These are phyloP conservation scores for Cephalopholis sonnerati DNA, from an alignment of 2,113 vertebrate species.

Conservation along the genomic window DNA sequence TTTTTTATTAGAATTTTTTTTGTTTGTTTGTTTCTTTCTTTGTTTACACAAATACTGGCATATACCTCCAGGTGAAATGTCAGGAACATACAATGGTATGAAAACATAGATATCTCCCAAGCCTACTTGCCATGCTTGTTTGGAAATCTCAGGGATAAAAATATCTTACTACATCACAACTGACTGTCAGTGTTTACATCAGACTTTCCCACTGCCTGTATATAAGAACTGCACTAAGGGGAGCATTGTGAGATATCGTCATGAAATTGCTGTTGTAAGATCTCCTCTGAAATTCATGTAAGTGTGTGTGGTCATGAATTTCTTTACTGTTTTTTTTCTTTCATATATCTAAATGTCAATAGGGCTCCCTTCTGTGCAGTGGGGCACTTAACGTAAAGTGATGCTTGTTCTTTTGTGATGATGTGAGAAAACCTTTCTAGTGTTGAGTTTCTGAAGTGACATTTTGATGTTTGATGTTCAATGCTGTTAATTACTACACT, in stretches of 20 bases:
- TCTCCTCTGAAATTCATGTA: background rate
- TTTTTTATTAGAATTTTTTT: too few relatives aligned
- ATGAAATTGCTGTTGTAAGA: background rate
- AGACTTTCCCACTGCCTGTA: background rate
- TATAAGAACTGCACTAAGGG: background rate
- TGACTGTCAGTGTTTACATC: background rate
- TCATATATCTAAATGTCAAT: background rate
- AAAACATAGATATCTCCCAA: too few relatives aligned
- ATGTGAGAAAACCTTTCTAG: background rate
- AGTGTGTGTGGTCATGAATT: background rate
- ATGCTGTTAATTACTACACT: background rate
- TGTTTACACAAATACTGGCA: too few relatives aligned
- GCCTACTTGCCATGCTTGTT: background rate
- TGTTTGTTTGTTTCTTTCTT: too few relatives aligned
- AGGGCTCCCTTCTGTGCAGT: background rate
- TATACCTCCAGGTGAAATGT: too few relatives aligned
- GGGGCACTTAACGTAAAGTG: background rate
- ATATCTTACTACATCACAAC: background rate
- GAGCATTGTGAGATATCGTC: background rate
- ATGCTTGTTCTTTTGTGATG: background rate
- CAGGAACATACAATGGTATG: too few relatives aligned
- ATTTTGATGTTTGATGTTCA: background rate
- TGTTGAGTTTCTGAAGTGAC: background rate
- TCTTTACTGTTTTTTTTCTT: background rate
- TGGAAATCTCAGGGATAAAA: conserved; percentile 31